Evolutionary conservation across 2,888 invertebrate genomes (phyloP).

Genomic region (Lepas anatifera): DNA sequence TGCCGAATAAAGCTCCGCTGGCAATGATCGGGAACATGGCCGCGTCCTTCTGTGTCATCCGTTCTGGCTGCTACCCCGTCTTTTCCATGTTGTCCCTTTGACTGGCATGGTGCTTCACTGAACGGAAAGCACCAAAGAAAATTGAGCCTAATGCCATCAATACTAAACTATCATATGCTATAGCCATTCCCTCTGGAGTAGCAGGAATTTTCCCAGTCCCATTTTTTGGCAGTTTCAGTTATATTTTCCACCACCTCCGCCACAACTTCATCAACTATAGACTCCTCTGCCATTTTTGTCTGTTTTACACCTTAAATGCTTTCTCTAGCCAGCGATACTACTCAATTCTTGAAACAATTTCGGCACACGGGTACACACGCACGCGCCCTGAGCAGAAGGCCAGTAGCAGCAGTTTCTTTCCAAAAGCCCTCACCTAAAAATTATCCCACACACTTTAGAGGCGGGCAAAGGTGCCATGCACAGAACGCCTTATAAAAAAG

Average conservation of each 20-base stretch:
- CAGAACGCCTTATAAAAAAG: too few relatives aligned
- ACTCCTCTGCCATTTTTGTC: not conserved
- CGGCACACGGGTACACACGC: too few relatives aligned
- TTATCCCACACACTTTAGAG: too few relatives aligned
- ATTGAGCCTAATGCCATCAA: slow-evolving; percentile 93
- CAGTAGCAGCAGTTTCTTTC: too few relatives aligned
- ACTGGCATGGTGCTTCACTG: slow-evolving; percentile 82
- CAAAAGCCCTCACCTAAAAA: too few relatives aligned
- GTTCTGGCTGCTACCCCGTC: slow-evolving; percentile 75
- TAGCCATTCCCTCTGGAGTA: slow-evolving; percentile 83
- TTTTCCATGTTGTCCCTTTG: slow-evolving; percentile 44
- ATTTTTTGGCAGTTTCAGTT: slow-evolving; percentile 30
- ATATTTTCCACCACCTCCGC: slow-evolving; percentile 13
- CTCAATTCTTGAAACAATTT: too few relatives aligned
- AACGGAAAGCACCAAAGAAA: slow-evolving; percentile 85
- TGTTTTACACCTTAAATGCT: too few relatives aligned
- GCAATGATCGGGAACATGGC: slow-evolving; percentile 96
- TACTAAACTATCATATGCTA: slow-evolving; percentile 86
- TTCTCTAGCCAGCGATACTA: too few relatives aligned
- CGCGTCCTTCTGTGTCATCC: slow-evolving; percentile 89
- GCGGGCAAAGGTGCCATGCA: too few relatives aligned
- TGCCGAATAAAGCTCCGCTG: slow-evolving; percentile 79
- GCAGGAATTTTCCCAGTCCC: slow-evolving; percentile 49
- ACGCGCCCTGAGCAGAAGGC: too few relatives aligned
- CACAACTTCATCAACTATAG: not conserved